phyloP scores from a whole-genome alignment of 2,797 vertebrate genomes.

The Danio albolineatus region DNA sequence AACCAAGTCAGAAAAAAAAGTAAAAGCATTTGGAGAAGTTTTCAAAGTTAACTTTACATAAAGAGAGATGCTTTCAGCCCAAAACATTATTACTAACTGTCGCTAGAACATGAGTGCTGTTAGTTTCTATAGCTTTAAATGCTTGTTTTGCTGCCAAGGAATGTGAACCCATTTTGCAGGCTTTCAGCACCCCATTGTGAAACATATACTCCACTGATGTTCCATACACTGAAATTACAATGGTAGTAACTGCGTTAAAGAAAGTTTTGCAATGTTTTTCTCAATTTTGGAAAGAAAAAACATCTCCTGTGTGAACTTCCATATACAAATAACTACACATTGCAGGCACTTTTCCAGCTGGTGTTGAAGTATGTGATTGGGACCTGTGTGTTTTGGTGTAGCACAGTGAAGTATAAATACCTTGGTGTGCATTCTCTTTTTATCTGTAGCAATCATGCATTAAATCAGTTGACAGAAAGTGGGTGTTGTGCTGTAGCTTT shows the following conservation, averaged over 20 bases:
- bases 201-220: conserved; percentile 2
- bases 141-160: not conserved
- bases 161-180: conserved; percentile 8
- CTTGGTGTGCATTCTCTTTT: no score
- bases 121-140: conserved; percentile 26
- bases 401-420: no score
- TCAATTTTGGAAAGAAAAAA: not conserved
- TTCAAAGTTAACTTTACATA: not conserved
- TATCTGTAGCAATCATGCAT: no score
- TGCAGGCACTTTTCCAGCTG: no score
- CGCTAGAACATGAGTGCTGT: not conserved
- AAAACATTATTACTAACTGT: not conserved
- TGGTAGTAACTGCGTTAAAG: not conserved
- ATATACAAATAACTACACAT: not conserved
- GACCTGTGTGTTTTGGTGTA: no score
- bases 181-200: conserved; percentile 10
- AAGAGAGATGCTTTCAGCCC: not conserved
- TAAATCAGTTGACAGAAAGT: no score
- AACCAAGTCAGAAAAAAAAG: not conserved
- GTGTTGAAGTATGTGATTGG: no score
- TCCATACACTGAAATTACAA: conserved; percentile 4
- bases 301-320: not conserved
- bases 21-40: not conserved
- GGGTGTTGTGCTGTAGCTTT: no score
- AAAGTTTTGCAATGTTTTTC: conserved; percentile 10